Evolutionary conservation across 2,888 invertebrate species (phyloP).

Genomic region (Papilio demoleus): DNA sequence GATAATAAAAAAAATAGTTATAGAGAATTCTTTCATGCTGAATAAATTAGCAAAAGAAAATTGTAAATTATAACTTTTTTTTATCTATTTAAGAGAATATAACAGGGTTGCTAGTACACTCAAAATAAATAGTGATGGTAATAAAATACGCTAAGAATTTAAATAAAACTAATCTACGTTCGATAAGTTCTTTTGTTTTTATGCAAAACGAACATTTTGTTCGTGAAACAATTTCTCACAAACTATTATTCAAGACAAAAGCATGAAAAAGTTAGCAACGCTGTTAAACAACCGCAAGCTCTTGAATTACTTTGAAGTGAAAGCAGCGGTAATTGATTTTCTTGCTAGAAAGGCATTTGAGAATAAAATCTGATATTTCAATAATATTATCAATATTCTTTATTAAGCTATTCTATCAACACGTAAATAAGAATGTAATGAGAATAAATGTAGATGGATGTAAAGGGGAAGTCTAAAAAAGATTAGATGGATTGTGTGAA

Average conservation of each 20-base stretch:
- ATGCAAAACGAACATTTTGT: not conserved
- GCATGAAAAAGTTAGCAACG: constrained; percentile 21
- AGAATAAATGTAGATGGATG: too few species aligned
- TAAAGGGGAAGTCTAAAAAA: too few species aligned
- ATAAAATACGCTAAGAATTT: not conserved
- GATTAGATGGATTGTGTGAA: too few species aligned
- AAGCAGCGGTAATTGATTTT: constrained; percentile 8
- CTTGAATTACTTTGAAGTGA: constrained; percentile 6
- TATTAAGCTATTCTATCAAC: not conserved
- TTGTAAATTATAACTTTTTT: too few species aligned
- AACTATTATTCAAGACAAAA: constrained; percentile 15
- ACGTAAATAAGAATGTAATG: too few species aligned
- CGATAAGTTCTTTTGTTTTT: not conserved
- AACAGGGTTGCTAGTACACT: too few species aligned
- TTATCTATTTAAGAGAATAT: too few species aligned
- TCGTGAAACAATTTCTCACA: not conserved
- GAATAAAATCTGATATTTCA: not conserved
- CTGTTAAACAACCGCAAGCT: constrained; percentile 12
- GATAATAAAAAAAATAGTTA: too few species aligned
- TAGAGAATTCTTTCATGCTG: too few species aligned
- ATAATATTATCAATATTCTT: not conserved
- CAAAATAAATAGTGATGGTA: too few species aligned
- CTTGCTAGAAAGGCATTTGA: constrained; percentile 10
- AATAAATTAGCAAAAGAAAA: too few species aligned
- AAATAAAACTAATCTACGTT: not conserved